These are phyloP conservation scores for Abrostola triplasia DNA, from an alignment of 2,888 invertebrate genomes.

Conservation along the genomic window DNA sequence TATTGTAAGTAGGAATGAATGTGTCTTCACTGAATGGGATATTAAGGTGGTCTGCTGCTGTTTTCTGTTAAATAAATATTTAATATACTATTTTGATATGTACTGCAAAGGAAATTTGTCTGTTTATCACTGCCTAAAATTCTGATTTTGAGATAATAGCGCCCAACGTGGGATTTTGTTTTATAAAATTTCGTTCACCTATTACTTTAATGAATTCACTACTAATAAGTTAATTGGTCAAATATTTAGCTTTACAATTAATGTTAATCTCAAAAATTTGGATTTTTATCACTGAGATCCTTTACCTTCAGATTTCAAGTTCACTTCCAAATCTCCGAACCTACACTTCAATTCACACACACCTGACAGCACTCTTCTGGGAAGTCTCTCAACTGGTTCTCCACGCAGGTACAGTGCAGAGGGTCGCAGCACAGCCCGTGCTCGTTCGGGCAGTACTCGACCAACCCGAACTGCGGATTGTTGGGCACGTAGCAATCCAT, in stretches of 20 bases:
- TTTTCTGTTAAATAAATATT: too few relatives aligned
- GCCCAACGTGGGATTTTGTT: conserved; percentile 14
- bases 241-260: too few relatives aligned
- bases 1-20: too few relatives aligned
- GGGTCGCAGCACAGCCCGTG: conserved; percentile 82
- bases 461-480: conserved; percentile 90
- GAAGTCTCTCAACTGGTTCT: conserved; percentile 74
- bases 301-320: neutral
- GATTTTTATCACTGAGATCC: neutral
- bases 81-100: too few relatives aligned
- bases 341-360: conserved; percentile 9
- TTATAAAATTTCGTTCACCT: too few relatives aligned
- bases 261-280: too few relatives aligned
- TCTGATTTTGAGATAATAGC: conserved; percentile 1
- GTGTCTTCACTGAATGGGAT: too few relatives aligned
- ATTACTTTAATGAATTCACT: too few relatives aligned
- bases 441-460: conserved; percentile 72
- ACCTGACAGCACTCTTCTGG: conserved; percentile 81
- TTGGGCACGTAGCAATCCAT: conserved; percentile 91
- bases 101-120: too few relatives aligned
- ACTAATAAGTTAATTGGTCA: too few relatives aligned
- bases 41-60: too few relatives aligned
- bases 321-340: neutral
- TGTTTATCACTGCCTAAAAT: too few relatives aligned
- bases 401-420: conserved; percentile 82